These are phyloP conservation scores for Malthinus flaveolus DNA, from an alignment of 2,888 invertebrate genomes.

Conservation along the genomic window DNA sequence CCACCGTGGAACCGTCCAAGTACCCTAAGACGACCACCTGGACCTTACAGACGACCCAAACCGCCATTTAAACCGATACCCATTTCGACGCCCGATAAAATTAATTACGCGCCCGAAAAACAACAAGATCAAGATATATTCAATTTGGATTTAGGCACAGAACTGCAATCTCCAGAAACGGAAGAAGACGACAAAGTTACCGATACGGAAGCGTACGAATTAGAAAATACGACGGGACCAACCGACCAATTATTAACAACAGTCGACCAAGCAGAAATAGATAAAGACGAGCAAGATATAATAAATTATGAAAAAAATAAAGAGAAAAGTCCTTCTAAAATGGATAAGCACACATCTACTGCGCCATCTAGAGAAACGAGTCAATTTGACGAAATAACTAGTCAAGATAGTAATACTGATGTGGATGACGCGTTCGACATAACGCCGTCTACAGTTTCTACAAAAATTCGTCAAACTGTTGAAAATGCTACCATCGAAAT, in stretches of 20 bases:
- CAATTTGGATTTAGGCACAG: slow-evolving; percentile 48
- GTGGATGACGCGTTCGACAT: not conserved
- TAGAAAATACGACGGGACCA: slow-evolving; percentile 38
- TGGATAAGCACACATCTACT: slow-evolving; percentile 44
- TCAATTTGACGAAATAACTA: too few relatives aligned
- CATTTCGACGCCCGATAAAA: slow-evolving; percentile 42
- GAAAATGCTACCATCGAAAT: slow-evolving; percentile 7
- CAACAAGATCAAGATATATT: slow-evolving; percentile 50
- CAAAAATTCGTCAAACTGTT: slow-evolving; percentile 12
- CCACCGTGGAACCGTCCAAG: slow-evolving; percentile 69
- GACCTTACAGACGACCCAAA: slow-evolving; percentile 59
- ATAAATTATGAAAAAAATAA: slow-evolving; percentile 50
- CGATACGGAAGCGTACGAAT: slow-evolving; percentile 35
- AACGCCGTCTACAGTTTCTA: slow-evolving; percentile 15
- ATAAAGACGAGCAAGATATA: slow-evolving; percentile 37
- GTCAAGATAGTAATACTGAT: not conserved
- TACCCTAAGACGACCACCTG: slow-evolving; percentile 56
- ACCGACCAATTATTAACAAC: slow-evolving; percentile 36
- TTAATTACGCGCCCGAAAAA: slow-evolving; percentile 44
- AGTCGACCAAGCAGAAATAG: slow-evolving; percentile 20
- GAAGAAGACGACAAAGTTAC: slow-evolving; percentile 38
- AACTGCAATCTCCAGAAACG: slow-evolving; percentile 41
- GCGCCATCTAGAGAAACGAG: slow-evolving; percentile 12
- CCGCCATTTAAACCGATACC: slow-evolving; percentile 67
- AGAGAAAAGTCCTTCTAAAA: slow-evolving; percentile 48